These are phyloP conservation scores for Protophormia terraenovae DNA, from an alignment of 2,888 invertebrate species.

Conservation along the genomic window DNA sequence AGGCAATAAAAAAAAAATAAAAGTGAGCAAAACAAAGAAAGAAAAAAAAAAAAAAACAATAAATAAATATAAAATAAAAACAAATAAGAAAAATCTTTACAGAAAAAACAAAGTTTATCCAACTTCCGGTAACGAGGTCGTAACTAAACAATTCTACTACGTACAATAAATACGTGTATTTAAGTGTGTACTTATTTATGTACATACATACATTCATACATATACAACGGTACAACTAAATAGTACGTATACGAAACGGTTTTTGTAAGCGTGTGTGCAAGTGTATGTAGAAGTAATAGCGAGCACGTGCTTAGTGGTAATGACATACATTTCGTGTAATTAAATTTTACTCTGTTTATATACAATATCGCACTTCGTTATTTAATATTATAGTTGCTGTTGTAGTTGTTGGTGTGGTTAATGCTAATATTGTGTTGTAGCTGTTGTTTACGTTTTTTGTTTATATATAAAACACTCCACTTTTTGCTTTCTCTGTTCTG, in stretches of 20 bases:
- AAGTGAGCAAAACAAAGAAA: neutral
- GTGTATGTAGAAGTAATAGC: slow-evolving; percentile 34
- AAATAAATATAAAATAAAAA: too few relatives aligned
- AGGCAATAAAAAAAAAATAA: slow-evolving; percentile 36
- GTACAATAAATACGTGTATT: neutral
- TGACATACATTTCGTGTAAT: slow-evolving; percentile 68
- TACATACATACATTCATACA: neutral
- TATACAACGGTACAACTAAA: neutral
- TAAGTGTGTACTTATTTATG: neutral
- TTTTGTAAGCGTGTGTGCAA: neutral
- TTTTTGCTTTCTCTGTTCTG: slow-evolving; percentile 14
- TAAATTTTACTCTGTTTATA: slow-evolving; percentile 64
- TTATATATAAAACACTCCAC: slow-evolving; percentile 15
- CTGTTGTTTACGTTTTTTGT: slow-evolving; percentile 38
- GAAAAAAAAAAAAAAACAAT: neutral
- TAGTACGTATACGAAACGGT: neutral
- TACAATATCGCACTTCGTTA: slow-evolving; percentile 59
- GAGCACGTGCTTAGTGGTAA: slow-evolving; percentile 68
- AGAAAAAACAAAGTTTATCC: slow-evolving; percentile 36
- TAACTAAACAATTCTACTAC: slow-evolving; percentile 25
- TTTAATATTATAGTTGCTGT: slow-evolving; percentile 8
- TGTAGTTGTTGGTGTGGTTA: slow-evolving; percentile 20
- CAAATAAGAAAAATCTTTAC: slow-evolving; percentile 18
- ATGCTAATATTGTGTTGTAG: slow-evolving; percentile 40
- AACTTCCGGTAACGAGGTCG: slow-evolving; percentile 55